Conservation (phyloP, 2,113 vertebrate genomes). For the Silurus glanis region DNA sequence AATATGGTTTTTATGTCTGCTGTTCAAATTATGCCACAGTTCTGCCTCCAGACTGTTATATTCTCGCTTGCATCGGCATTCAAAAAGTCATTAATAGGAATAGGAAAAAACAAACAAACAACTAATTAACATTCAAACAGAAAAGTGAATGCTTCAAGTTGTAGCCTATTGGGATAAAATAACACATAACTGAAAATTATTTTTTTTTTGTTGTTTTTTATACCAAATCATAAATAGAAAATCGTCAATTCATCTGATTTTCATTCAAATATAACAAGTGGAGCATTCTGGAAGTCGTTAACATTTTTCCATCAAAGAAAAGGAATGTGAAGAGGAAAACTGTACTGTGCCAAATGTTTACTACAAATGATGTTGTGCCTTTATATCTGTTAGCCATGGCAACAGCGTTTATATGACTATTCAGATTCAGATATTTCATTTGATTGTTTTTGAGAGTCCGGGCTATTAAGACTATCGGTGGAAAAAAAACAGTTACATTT, state of each 20-base stretch:
- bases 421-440: not conserved
- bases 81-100: slow-evolving; percentile 3
- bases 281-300: slow-evolving; percentile 13
- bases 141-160: not conserved
- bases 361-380: not conserved
- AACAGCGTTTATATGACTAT: not conserved
- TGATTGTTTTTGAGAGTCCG: not conserved
- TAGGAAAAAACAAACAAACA: not conserved
- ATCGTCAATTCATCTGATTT: not conserved
- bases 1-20: not conserved
- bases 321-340: not conserved
- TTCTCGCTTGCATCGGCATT: not conserved
- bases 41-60: not conserved
- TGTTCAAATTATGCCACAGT: not conserved
- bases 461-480: too few relatives aligned
- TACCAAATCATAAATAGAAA: not conserved
- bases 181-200: not conserved
- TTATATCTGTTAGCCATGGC: not conserved
- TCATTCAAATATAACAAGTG: not conserved
- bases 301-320: not conserved
- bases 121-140: not conserved
- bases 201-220: not conserved
- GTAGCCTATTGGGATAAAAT: not conserved
- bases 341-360: not conserved
- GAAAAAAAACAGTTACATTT: too few relatives aligned